phyloP scores from a whole-genome alignment of 2,113 vertebrate species.

The Elachura formosa region DNA sequence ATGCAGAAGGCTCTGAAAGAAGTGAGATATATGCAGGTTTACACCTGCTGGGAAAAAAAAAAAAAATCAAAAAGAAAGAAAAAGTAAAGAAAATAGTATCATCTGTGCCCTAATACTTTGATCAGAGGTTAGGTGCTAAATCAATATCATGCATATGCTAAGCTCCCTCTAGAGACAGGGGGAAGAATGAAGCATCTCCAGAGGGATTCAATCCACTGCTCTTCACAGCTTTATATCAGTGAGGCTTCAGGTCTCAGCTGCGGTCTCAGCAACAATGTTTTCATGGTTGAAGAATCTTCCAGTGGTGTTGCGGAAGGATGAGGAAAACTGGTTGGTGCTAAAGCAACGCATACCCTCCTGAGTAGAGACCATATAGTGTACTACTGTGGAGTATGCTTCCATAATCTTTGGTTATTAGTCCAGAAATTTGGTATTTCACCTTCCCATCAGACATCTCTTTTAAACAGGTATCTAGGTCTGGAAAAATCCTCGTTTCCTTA shows the following conservation, averaged over 20 bases:
- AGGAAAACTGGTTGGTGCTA: background rate
- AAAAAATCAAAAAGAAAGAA: background rate
- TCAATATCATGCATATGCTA: background rate
- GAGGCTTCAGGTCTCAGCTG: background rate
- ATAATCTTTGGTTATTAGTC: background rate
- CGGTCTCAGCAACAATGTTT: background rate
- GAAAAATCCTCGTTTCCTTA: background rate
- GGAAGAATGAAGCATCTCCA: background rate
- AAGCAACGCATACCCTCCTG: background rate
- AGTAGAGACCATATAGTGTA: background rate
- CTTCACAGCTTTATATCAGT: background rate
- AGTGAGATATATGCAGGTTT: background rate
- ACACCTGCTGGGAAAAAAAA: rapidly evolving
- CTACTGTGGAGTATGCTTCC: background rate
- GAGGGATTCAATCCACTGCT: background rate
- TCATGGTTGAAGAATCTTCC: background rate
- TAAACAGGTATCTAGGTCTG: background rate
- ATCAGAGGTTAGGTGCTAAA: background rate
- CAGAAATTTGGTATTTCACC: background rate
- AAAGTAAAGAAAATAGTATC: background rate
- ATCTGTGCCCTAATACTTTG: background rate
- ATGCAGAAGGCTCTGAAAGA: background rate
- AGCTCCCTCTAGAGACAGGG: background rate
- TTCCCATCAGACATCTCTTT: background rate
- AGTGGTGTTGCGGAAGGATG: background rate